Conservation (phyloP, 2,113 vertebrate genomes). For the Caloenas nicobarica region DNA sequence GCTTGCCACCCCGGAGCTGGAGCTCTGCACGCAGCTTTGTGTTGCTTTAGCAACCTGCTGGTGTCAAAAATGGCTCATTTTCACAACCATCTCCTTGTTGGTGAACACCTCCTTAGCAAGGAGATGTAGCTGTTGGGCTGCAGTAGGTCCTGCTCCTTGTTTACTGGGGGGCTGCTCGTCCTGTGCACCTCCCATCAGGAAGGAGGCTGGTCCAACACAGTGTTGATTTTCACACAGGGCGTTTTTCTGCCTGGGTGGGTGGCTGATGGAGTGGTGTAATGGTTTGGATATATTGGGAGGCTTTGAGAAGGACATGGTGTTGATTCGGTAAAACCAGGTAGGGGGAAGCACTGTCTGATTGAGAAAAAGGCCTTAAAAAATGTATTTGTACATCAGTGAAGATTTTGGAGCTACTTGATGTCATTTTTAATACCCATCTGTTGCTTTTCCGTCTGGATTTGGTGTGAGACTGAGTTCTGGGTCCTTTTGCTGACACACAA, state of each 20-base stretch:
- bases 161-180: not conserved
- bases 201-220: not conserved
- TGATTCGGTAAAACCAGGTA: not conserved
- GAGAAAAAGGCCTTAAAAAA: not conserved
- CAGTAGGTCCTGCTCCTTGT: not conserved
- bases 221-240: not conserved
- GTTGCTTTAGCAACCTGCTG: not conserved
- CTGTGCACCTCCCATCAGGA: fast-evolving
- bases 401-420: not conserved
- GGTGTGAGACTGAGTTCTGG: not conserved
- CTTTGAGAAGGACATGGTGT: not conserved
- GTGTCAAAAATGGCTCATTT: not conserved
- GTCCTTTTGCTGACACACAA: not conserved
- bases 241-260: not conserved
- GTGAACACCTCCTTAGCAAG: not conserved
- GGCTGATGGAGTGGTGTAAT: not conserved
- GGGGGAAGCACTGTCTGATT: not conserved
- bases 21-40: not conserved
- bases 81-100: not conserved
- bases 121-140: not conserved
- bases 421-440: not conserved
- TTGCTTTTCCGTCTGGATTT: not conserved
- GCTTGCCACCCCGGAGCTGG: not conserved
- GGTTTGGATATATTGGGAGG: not conserved
- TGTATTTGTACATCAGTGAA: not conserved